Evolutionary conservation across 2,113 vertebrate genomes (phyloP).

Genomic region (Nibea coibor): DNA sequence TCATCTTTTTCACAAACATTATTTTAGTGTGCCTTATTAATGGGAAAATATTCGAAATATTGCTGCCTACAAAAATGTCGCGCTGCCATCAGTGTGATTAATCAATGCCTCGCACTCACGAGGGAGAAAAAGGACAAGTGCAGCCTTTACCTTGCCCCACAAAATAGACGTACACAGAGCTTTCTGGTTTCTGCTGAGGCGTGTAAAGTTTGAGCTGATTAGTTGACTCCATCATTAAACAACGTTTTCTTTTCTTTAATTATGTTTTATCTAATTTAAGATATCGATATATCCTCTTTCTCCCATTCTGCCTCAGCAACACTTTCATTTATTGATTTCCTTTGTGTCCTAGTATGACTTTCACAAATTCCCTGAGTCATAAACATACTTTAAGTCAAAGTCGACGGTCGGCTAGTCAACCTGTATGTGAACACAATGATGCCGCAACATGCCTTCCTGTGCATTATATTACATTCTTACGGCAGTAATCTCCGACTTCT

Average conservation of each 20-base stretch:
- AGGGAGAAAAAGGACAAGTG: too few species aligned
- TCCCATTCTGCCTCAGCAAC: conserved; percentile 21
- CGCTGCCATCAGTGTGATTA: not conserved
- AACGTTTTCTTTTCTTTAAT: not conserved
- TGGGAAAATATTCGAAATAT: not conserved
- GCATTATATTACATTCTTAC: not conserved
- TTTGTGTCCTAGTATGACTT: conserved; percentile 11
- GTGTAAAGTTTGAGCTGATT: not conserved
- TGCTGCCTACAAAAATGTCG: not conserved
- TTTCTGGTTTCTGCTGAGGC: not conserved
- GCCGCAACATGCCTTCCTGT: not conserved
- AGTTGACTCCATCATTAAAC: not conserved
- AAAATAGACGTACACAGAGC: too few species aligned
- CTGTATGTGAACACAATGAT: not conserved
- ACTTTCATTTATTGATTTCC: conserved; percentile 36
- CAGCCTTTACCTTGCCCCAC: too few species aligned
- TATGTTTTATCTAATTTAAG: conserved; percentile 19
- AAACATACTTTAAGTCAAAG: conserved; percentile 6
- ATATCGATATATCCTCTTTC: conserved; percentile 10
- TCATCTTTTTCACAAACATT: not conserved
- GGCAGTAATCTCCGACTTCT: not conserved
- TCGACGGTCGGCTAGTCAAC: not conserved
- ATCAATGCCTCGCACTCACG: not conserved
- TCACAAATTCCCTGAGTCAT: conserved; percentile 2
- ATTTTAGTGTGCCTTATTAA: not conserved